Conservation (phyloP, 2,888 invertebrate species). For the Spodoptera picta region DNA sequence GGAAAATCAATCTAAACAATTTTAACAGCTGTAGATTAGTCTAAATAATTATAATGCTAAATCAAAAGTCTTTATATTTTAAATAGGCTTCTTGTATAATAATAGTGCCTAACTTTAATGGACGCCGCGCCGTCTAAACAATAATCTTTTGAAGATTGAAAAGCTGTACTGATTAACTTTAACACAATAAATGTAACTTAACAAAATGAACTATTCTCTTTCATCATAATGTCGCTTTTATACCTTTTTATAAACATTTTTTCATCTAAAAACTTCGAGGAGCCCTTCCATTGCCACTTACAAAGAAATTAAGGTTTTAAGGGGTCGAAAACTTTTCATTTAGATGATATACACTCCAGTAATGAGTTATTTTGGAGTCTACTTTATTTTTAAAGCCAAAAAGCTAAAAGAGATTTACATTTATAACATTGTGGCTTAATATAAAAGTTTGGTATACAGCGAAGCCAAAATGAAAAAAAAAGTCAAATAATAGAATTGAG, state of each 20-base stretch:
- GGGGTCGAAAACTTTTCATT: conserved; percentile 53
- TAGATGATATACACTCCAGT: conserved; percentile 51
- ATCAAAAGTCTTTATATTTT: too few relatives aligned
- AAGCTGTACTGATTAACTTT: not conserved
- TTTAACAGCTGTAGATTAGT: too few relatives aligned
- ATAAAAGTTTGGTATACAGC: conserved; percentile 11
- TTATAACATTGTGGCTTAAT: conserved; percentile 27
- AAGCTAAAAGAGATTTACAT: conserved; percentile 47
- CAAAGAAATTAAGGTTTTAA: conserved; percentile 51
- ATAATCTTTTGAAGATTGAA: too few relatives aligned
- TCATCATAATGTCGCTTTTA: conserved; percentile 28
- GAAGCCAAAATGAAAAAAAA: too few relatives aligned
- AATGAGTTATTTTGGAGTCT: conserved; percentile 49
- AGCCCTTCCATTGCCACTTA: conserved; percentile 48
- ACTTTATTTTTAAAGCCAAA: conserved; percentile 41
- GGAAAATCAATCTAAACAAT: too few relatives aligned
- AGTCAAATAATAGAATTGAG: too few relatives aligned
- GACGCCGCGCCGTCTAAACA: too few relatives aligned
- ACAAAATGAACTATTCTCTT: conserved; percentile 35
- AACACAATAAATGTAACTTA: conserved; percentile 9
- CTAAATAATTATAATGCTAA: too few relatives aligned
- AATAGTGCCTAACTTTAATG: too few relatives aligned
- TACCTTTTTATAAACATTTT: conserved; percentile 36
- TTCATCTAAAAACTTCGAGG: conserved; percentile 48
- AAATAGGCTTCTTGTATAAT: too few relatives aligned